Percentiles rank a stretch among this genome's conserved stretches.
These are phyloP conservation scores for Cephus pygmeus DNA, from an alignment of 2,888 invertebrate species.

Conservation along the genomic window DNA sequence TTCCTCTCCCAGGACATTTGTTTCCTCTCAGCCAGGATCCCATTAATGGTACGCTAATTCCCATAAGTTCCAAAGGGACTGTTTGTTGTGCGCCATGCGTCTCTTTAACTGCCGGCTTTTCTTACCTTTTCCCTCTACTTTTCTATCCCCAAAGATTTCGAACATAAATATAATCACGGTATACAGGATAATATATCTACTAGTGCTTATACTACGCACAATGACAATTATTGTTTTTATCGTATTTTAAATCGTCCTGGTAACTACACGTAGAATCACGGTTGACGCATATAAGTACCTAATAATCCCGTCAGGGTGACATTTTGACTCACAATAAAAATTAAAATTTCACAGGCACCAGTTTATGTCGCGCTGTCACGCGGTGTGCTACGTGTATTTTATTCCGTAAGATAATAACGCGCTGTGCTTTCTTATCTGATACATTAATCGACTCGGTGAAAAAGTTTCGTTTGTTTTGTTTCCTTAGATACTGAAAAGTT, in stretches of 20 bases:
- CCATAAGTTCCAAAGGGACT: neutral
- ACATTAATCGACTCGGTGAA: conserved; percentile 46
- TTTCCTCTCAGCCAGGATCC: neutral
- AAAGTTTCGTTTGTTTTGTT: conserved; percentile 42
- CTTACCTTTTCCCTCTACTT: neutral
- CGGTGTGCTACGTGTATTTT: conserved; percentile 20
- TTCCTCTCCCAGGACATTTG: neutral
- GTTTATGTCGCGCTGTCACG: conserved; percentile 6
- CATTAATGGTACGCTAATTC: conserved; percentile 7
- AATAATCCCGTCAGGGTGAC: neutral
- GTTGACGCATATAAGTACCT: neutral
- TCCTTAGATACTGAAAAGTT: conserved; percentile 25
- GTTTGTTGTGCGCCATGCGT: conserved; percentile 2
- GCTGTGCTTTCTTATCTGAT: conserved; percentile 45
- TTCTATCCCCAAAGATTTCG: neutral
- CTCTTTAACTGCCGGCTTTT: conserved; percentile 5
- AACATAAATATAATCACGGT: neutral
- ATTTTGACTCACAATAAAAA: conserved; percentile 35
- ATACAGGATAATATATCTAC: neutral
- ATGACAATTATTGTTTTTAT: neutral
- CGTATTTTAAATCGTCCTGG: neutral
- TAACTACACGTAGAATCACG: neutral
- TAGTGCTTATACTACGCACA: neutral
- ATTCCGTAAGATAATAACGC: conserved; percentile 51
- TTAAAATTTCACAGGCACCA: conserved; percentile 40